Conservation (phyloP, 2,797 vertebrate species). For the Knipowitschia caucasica region DNA sequence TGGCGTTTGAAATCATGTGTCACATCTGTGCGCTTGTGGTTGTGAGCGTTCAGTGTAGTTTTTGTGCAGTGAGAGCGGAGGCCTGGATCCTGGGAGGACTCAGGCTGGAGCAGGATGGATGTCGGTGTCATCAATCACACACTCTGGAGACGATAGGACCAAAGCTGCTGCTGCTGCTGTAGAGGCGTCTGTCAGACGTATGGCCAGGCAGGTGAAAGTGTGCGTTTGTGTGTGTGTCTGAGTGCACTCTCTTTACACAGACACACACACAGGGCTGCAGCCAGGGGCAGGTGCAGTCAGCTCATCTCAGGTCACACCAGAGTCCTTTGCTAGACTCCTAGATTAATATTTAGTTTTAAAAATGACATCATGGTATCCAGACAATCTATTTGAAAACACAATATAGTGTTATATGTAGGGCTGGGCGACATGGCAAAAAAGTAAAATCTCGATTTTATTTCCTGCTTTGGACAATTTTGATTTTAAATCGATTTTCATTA, state of each 20-base stretch:
- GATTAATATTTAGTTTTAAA: no score
- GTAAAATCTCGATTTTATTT: no score
- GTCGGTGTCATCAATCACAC: conserved; percentile 84
- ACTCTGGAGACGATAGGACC: conserved; percentile 79
- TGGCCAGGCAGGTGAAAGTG: conserved; percentile 64
- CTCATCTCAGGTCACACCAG: conserved; percentile 43
- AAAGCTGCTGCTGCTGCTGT: conserved; percentile 82
- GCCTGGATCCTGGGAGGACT: conserved; percentile 66
- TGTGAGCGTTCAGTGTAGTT: not conserved
- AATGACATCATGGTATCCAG: no score
- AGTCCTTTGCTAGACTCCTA: not conserved
- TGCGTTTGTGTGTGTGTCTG: no score
- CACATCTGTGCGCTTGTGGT: no score
- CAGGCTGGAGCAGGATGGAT: conserved; percentile 78
- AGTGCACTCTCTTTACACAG: no score
- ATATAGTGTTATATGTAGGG: no score
- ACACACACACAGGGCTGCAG: conserved; percentile 75
- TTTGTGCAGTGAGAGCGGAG: not conserved
- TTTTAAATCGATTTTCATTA: no score
- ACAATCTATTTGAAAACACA: no score
- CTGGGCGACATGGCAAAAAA: no score
- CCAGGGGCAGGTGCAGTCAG: conserved; percentile 72
- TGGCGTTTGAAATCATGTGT: no score
- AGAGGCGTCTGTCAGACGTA: conserved; percentile 82
- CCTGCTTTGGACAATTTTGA: no score